Conservation (phyloP, 30 jellyfish, hydroid and myxozoan genomes). For the Rhopilema esculentum region DNA sequence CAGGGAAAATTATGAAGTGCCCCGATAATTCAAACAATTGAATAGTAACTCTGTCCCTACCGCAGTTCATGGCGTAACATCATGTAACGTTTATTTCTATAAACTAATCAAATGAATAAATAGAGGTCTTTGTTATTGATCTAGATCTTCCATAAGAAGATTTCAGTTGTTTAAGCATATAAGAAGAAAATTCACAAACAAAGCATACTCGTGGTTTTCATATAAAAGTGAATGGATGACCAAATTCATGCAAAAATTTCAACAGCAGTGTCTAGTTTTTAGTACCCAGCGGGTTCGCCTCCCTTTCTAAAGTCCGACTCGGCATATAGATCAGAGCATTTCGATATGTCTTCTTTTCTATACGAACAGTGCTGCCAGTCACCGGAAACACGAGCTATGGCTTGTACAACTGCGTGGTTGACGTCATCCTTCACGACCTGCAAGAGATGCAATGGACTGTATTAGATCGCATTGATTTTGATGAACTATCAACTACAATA, state of each 20-base stretch:
- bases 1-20: no score
- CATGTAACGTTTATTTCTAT: no score
- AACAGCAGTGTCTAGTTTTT: not conserved
- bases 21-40: no score
- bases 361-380: constrained; percentile 87
- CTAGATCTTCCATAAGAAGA: no score
- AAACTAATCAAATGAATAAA: no score
- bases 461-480: not conserved
- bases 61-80: no score
- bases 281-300: constrained; percentile 88
- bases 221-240: not conserved
- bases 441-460: not conserved
- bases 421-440: constrained; percentile 86
- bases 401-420: constrained; percentile 99
- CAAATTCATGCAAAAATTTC: constrained; percentile 1
- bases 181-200: not conserved
- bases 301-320: constrained; percentile 99
- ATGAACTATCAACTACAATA: no score
- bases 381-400: constrained; percentile 91
- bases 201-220: not conserved
- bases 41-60: no score
- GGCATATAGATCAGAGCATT: constrained; percentile 79
- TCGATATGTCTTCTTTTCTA: constrained; percentile 71
- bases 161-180: no score
- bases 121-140: no score